A percentile compares a stretch with the other conserved stretches of the same genome.
Conservation (phyloP, 2,888 invertebrate genomes). For the Chesias legatella region DNA sequence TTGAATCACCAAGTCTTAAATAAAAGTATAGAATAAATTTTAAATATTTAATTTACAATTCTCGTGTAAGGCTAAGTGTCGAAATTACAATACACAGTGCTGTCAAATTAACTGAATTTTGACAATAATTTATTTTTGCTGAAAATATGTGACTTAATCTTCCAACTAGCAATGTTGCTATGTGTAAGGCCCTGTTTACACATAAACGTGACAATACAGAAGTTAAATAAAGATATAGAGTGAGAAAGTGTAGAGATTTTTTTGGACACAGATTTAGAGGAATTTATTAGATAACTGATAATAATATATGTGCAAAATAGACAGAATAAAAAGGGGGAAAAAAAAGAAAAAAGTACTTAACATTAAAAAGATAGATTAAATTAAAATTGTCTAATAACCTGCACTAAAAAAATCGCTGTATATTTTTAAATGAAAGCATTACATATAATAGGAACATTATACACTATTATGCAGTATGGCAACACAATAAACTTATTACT, state of each 20-base stretch:
- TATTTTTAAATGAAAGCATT: slow-evolving; percentile 11
- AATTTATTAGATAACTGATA: too few species aligned
- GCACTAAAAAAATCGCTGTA: slow-evolving; percentile 7
- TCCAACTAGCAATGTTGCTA: background rate
- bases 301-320: too few species aligned
- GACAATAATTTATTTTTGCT: slow-evolving; percentile 1
- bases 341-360: too few species aligned
- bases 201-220: too few species aligned
- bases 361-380: too few species aligned
- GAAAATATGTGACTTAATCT: slow-evolving; percentile 30
- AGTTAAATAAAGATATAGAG: too few species aligned
- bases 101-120: slow-evolving; percentile 35
- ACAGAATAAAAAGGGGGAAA: too few species aligned
- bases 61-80: slow-evolving; percentile 44
- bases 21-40: slow-evolving; percentile 17
- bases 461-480: slow-evolving; percentile 16
- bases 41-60: slow-evolving; percentile 46
- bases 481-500: slow-evolving; percentile 8
- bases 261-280: too few species aligned
- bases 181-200: too few species aligned
- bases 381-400: slow-evolving; percentile 1
- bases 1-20: background rate
- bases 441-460: slow-evolving; percentile 34
- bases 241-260: too few species aligned
- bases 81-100: slow-evolving; percentile 48